A percentile compares a stretch with the other conserved stretches of the same genome.
These are phyloP conservation scores for Takifugu ocellatus DNA, from an alignment of 2,797 vertebrate genomes.

Conservation along the genomic window DNA sequence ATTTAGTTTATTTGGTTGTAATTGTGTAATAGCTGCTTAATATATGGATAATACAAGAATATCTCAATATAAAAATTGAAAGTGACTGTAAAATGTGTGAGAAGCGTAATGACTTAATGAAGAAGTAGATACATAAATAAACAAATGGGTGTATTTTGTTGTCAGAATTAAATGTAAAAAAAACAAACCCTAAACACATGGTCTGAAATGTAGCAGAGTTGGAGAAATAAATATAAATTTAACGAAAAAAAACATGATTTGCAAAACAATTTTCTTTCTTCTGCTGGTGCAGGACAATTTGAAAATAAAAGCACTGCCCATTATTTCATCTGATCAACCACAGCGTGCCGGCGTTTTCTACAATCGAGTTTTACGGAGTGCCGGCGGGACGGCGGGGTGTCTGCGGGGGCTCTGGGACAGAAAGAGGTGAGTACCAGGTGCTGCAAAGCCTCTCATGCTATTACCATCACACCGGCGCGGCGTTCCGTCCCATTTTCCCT, in stretches of 20 bases:
- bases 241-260: slow-evolving; percentile 21
- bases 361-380: slow-evolving; percentile 75
- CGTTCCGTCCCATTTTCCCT: slow-evolving; percentile 60
- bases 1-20: no score
- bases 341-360: slow-evolving; percentile 72
- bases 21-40: no score
- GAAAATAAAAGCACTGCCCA: slow-evolving; percentile 44
- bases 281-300: slow-evolving; percentile 31
- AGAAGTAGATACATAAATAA: no score
- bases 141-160: no score
- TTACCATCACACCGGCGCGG: slow-evolving; percentile 52
- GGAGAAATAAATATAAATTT: slow-evolving; percentile 2
- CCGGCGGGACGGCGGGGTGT: slow-evolving; percentile 53
- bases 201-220: background rate
- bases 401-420: slow-evolving; percentile 57
- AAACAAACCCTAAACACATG: no score
- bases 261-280: slow-evolving; percentile 17
- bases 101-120: no score
- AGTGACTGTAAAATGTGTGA: no score
- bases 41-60: no score
- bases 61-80: no score
- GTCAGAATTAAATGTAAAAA: no score
- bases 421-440: slow-evolving; percentile 73
- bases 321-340: slow-evolving; percentile 62
- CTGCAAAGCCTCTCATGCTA: slow-evolving; percentile 54